Evolutionary conservation across 2,888 invertebrate species (phyloP), one percentile per base, ranked within the genome.

Genomic region (Plusia festucae): DNA sequence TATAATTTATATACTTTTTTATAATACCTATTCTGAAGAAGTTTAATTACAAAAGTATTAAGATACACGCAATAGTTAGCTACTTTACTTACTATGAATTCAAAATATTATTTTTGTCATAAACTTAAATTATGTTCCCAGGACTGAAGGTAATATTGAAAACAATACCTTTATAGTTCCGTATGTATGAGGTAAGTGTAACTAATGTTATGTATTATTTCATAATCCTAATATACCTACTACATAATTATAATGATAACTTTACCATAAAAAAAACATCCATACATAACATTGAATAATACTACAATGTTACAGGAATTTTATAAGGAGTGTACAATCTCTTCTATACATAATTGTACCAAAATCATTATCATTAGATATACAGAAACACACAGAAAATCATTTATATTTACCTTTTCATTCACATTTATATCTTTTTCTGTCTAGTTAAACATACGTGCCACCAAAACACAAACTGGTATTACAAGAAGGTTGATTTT

Each of bases 101-200:
- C 6, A 4, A 60, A 60, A 52, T 63, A 68, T 72, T 59, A 24
- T 53, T 60, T 53, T 16, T 56, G 9, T 53, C 44, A 5, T 9
- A 13, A 13, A 9, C 6, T 40, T 27, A 2, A 44, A 30, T 15
- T 54, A 49, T 51, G 4, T 67, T 67, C 59, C 46, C 55, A 59
- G 59, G 30, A 5, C n/a, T 15, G 30, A 53, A 27, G 53, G 53
- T 16, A 30, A 16, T n/a, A 53, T 30, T 9, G 8, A n/a, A 15
- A 32, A 53, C 30, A 20, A 53, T 20, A 27, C 53, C 24, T n/a
- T 15, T n/a, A 11, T 16, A 8, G 22, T 13, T n/a, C n/a, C 20
- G 5, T 24, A 52, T 22, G 20, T 52, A 52, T 49, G 46, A 16
- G 20, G 8, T 49, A 49, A 8, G n/a, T 6, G n/a, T n/a, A 40